Base-by-base conservation (phyloP, 2,113 vertebrate species). In the Nothoprocta perdicaria region DNA sequence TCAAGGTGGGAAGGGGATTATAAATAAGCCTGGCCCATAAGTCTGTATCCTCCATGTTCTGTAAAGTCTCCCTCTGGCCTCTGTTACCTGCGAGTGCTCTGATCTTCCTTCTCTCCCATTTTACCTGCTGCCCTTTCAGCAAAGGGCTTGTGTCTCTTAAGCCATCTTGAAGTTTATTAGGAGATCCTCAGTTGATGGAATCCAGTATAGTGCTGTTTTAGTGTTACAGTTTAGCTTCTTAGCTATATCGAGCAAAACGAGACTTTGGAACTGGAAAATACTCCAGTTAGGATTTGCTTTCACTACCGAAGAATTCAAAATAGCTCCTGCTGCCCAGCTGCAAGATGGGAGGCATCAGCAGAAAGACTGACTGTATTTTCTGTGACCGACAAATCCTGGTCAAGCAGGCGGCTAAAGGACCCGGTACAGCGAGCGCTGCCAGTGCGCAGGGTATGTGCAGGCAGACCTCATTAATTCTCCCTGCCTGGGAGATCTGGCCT, bases 311-410 rank as follows among this genome's bases (percentile, higher is more conserved):
- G 81, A 90, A 96, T 92, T 76, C 84, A 33, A 92, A 94, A 66
- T 12, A 84, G 74, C 62, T 90, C 81, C 86, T 88, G 83, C 73
- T 91, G 90, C 74, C 90, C 92, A 94, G 92, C 80, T 89, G 84
- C 86, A 77, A 83, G 76, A 93, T 62, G 65, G 88, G 88, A 93
- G 73, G 81, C 52, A 66, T 71, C 57, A 82, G 84, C 74, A 65
- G 33, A 40, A 82, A 73, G 60, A 75, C 10, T 63, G 85, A 74
- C 67, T 86, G 53, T 35, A 10, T 86, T 93, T 84, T 41, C 61
- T 72, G 73, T 53, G 90, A 92, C 87, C 63, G 90, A 94, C 89
- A 90, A 89, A 85, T 80, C 63, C 75, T 93, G 81, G 92, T 84
- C 73, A 80, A 18, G 75, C 66, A 84, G 6, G 53, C 62, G 62